phyloP scores from a whole-genome alignment of 2,113 vertebrate genomes.

The Phalacrocorax pelagicus region DNA sequence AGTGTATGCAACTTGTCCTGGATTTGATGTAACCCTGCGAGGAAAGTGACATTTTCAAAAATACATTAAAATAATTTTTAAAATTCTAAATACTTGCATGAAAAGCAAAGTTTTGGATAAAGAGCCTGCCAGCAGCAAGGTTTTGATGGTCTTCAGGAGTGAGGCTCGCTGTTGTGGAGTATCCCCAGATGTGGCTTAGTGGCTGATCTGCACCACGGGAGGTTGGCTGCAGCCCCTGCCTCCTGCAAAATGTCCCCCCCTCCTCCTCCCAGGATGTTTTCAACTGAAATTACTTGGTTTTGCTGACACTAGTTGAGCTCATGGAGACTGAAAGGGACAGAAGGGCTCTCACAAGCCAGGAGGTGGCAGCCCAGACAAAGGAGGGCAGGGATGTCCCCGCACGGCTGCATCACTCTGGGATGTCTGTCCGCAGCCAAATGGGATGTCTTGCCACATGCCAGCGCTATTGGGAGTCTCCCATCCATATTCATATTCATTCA shows the following conservation, averaged over 20 bases:
- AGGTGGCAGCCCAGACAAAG: neutral
- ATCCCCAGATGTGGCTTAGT: neutral
- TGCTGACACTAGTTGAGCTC: neutral
- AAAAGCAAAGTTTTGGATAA: neutral
- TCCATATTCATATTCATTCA: neutral
- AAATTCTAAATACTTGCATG: neutral
- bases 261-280: neutral
- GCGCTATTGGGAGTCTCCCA: neutral
- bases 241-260: neutral
- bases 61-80: neutral
- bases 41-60: neutral
- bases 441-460: neutral
- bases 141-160: neutral
- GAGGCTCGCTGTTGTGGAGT: neutral
- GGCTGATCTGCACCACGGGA: fast-evolving
- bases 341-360: neutral
- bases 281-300: neutral
- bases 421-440: neutral
- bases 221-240: neutral
- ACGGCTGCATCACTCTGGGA: fast-evolving
- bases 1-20: neutral
- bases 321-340: neutral
- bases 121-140: neutral
- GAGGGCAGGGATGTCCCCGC: neutral
- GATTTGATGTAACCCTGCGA: neutral